Conservation (phyloP, 2,113 vertebrate species). For the Alligator mississippiensis region DNA sequence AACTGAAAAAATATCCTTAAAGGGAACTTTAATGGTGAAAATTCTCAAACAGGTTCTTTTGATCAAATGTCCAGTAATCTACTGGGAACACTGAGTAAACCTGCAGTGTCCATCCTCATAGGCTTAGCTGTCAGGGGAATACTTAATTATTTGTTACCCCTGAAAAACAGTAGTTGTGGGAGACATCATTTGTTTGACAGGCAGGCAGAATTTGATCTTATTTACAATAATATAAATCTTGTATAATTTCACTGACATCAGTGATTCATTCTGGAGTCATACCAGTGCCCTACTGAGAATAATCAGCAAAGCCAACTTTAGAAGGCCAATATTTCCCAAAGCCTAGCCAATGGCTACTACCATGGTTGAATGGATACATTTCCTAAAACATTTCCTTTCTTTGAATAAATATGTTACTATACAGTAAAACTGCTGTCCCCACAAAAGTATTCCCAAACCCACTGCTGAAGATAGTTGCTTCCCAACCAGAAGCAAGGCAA, state of each 20-base stretch:
- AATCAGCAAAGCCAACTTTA: not conserved
- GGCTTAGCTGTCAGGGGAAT: not conserved
- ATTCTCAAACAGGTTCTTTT: not conserved
- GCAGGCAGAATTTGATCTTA: not conserved
- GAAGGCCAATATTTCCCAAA: not conserved
- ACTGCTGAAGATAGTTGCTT: too few relatives aligned
- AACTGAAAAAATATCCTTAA: not conserved
- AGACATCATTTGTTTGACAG: too few relatives aligned
- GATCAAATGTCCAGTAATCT: not conserved
- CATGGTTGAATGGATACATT: not conserved
- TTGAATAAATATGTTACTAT: too few relatives aligned
- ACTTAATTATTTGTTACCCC: not conserved
- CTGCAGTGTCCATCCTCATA: not conserved
- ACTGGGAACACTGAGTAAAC: not conserved
- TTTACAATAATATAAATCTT: not conserved
- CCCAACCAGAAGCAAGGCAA: too few relatives aligned
- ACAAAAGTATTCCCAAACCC: too few relatives aligned
- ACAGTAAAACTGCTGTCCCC: too few relatives aligned
- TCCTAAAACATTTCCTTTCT: conserved; percentile 8
- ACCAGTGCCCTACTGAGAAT: not conserved
- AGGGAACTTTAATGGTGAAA: too few relatives aligned
- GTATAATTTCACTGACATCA: not conserved
- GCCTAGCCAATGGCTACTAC: not conserved
- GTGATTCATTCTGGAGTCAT: not conserved
- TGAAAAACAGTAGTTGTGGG: not conserved